Evolutionary conservation across 2,113 vertebrate genomes (phyloP), one percentile per base, ranked within the genome.

Genomic region (Ardeotis arabs): DNA sequence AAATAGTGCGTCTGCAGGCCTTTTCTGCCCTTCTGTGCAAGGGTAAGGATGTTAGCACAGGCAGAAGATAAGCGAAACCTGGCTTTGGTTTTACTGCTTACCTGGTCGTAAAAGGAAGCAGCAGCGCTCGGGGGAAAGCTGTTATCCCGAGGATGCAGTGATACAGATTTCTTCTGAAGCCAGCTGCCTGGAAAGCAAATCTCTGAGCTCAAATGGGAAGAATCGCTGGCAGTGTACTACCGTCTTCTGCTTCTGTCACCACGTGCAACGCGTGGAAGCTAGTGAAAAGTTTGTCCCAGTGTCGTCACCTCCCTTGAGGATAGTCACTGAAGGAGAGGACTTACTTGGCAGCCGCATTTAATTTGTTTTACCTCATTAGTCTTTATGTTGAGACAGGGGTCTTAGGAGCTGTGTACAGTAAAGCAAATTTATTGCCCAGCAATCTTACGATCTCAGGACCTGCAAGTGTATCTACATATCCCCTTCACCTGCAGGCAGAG

Each of bases 231-330:
- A 8, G 29, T 3, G 7, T 31, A 13, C 39, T 12, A 9, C 15
- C 0, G 2, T 27, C 10, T 31, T 47, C 37, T 76, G 25, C 41
- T 60, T 29, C 50, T 47, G 20, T 52, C 69, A 47, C 3, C 1
- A 19, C 52, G 0, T 5, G 39, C 52, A 20, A 4, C 0, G 0
- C 2, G 7, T 84, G 44, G 35, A 60, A 87, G 16, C 6, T 7
- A 39, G 29, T 14, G 21, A 47, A 53, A 47, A 47, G 22, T 50
- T 68, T 72, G 7, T 31, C 75, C 35, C 64, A 3, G 12, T 27
- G 18, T 44, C 2, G 2, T 68, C 44, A 5, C 35, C 59, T 69
- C 29, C n/a, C 28, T 50, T 41, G 41, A 52, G 63, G 24, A 56
- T 28, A 41, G 28, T 12, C 84, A 62, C 35, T 79, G 49, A 10